A percentile compares a stretch with the other conserved stretches of the same genome.
These are phyloP conservation scores for Numida meleagris DNA, from an alignment of 2,113 vertebrate species.

Conservation along the genomic window DNA sequence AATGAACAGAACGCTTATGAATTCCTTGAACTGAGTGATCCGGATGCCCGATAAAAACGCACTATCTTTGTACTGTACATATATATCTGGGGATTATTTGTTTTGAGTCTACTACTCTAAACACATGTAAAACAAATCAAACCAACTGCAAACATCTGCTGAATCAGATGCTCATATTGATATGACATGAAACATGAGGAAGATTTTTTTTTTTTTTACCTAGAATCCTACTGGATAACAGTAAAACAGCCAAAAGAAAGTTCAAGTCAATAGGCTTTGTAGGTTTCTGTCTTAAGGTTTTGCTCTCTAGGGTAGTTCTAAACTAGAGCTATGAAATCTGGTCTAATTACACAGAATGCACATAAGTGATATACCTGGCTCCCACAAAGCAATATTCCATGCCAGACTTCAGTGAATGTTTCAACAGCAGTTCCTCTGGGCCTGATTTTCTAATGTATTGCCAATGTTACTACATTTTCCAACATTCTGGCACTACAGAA, in stretches of 20 bases:
- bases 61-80: neutral
- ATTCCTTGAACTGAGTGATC: neutral
- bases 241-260: neutral
- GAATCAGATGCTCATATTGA: neutral
- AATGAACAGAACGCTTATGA: neutral
- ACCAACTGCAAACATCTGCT: neutral
- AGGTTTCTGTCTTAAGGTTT: neutral
- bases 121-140: neutral
- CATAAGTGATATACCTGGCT: neutral
- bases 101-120: neutral
- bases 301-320: neutral
- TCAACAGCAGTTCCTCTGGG: conserved; percentile 7
- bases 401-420: neutral
- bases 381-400: neutral
- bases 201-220: neutral
- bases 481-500: conserved; percentile 25
- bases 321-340: neutral
- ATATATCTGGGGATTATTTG: neutral
- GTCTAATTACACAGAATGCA: neutral
- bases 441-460: conserved; percentile 20
- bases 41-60: neutral
- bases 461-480: conserved; percentile 39
- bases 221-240: neutral
- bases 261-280: neutral
- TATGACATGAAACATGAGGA: neutral